These are phyloP conservation scores for Macropodus opercularis DNA, from an alignment of 2,797 vertebrate species.

Conservation along the genomic window DNA sequence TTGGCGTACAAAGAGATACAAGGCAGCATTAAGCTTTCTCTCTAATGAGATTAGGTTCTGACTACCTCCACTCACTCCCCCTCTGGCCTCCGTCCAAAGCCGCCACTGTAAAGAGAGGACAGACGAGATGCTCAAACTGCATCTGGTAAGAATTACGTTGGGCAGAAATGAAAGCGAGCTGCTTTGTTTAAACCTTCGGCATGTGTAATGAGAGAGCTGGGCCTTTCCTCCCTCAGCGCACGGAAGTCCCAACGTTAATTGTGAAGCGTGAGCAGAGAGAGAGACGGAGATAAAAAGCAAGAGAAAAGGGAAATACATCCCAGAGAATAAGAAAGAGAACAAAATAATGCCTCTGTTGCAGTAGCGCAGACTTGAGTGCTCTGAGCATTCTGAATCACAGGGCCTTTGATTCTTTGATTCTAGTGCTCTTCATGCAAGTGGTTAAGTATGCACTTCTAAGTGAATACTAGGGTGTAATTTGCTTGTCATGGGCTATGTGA, in stretches of 20 bases:
- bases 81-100: conserved; percentile 80
- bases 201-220: conserved; percentile 79
- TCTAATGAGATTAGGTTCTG: conserved; percentile 85
- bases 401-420: conserved; percentile 70
- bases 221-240: conserved; percentile 67
- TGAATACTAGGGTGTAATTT: conserved; percentile 75
- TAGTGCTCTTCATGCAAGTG: conserved; percentile 75
- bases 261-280: conserved; percentile 47
- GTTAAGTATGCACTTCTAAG: conserved; percentile 72
- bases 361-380: conserved; percentile 44
- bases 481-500: conserved; percentile 58
- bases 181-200: conserved; percentile 84
- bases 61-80: conserved; percentile 75
- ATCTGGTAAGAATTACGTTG: conserved; percentile 85
- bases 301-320: conserved; percentile 30
- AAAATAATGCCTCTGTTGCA: conserved; percentile 51
- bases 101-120: conserved; percentile 69
- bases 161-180: conserved; percentile 80
- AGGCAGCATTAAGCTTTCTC: conserved; percentile 76
- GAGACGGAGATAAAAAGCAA: conserved; percentile 4
- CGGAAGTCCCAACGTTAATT: conserved; percentile 72
- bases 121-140: conserved; percentile 81
- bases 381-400: conserved; percentile 48
- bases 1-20: conserved; percentile 75
- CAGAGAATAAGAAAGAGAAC: conserved; percentile 36